Conservation (phyloP, 2,113 vertebrate genomes). For the Mesocricetus auratus region DNA sequence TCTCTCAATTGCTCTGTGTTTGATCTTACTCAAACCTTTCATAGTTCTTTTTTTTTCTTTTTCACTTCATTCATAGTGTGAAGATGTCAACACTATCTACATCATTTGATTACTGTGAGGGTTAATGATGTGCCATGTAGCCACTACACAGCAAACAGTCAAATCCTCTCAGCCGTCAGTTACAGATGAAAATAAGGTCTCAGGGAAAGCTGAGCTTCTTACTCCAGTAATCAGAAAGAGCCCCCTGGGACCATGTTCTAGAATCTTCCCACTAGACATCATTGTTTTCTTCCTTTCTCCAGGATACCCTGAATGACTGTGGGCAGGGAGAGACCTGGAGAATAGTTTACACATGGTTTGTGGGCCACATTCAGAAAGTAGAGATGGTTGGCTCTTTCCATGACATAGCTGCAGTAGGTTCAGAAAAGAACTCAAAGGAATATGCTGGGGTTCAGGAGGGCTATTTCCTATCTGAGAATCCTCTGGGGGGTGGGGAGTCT, state of each 20-base stretch:
- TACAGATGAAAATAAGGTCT: constrained; percentile 26
- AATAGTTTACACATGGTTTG: not conserved
- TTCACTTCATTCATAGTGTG: not conserved
- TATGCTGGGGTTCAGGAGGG: not conserved
- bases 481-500: not conserved
- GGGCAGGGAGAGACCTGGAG: not conserved
- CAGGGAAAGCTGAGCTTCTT: not conserved
- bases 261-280: not conserved
- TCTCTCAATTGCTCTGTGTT: not conserved
- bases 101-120: not conserved
- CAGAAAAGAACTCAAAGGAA: not conserved
- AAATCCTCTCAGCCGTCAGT: not conserved
- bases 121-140: not conserved
- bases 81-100: not conserved
- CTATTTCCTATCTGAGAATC: not conserved
- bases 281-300: not conserved
- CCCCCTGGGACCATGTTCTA: not conserved
- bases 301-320: not conserved
- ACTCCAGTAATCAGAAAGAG: not conserved
- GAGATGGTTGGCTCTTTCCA: not conserved
- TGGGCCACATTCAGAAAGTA: not conserved
- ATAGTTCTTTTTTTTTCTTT: not conserved
- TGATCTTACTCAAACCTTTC: not conserved
- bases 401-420: not conserved
- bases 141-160: not conserved